Percentiles rank a stretch among this genome's conserved stretches.
phyloP scores from a whole-genome alignment of 2,888 invertebrate species.

The Glaucopsyche alexis region DNA sequence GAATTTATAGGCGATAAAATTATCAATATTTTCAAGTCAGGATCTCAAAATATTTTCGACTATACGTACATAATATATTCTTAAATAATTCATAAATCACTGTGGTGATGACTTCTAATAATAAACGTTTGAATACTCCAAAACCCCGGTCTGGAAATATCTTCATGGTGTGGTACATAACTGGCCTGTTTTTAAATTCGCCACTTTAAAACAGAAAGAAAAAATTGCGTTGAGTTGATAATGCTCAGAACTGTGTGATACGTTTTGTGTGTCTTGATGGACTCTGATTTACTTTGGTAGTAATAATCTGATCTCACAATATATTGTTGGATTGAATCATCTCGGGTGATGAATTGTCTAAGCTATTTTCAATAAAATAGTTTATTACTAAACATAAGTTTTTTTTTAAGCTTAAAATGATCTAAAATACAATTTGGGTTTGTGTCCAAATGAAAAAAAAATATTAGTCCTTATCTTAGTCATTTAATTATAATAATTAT shows the following conservation, averaged over 20 bases:
- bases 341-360: slow-evolving; percentile 14
- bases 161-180: background rate
- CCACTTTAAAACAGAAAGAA: background rate
- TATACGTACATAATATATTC: too few relatives aligned
- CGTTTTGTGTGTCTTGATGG: background rate
- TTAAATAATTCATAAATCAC: too few relatives aligned
- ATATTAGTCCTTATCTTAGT: slow-evolving; percentile 70
- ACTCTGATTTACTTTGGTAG: slow-evolving; percentile 46
- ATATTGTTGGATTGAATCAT: slow-evolving; percentile 52
- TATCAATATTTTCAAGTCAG: background rate
- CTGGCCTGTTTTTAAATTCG: background rate
- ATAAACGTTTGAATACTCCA: background rate
- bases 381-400: slow-evolving; percentile 56
- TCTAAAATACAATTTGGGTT: slow-evolving; percentile 57
- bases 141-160: background rate
- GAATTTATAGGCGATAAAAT: too few relatives aligned
- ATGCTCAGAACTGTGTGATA: slow-evolving; percentile 27
- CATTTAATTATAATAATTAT: slow-evolving; percentile 65
- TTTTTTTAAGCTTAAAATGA: slow-evolving; percentile 58
- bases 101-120: too few relatives aligned
- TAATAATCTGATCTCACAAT: slow-evolving; percentile 68
- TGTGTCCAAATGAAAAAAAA: slow-evolving; percentile 60
- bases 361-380: slow-evolving; percentile 43
- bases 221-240: background rate
- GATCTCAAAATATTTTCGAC: too few relatives aligned